Conservation (phyloP, 2,888 invertebrate genomes). For the Epirrhoe alternata region DNA sequence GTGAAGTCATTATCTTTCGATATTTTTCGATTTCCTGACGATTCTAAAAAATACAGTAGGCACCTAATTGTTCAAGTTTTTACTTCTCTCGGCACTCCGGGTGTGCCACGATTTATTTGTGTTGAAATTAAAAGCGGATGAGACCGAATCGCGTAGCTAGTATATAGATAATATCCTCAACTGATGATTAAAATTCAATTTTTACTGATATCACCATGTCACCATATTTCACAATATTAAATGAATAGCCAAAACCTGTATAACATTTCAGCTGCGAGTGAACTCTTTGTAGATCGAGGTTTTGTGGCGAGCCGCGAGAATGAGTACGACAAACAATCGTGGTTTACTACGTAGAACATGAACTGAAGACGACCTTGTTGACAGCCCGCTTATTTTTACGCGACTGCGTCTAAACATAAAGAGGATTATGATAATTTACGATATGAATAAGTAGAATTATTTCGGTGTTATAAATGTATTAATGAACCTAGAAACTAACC, state of each 20-base stretch:
- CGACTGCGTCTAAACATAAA: background rate
- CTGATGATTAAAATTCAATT: background rate
- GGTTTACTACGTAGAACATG: constrained; percentile 17
- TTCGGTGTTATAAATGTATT: no score
- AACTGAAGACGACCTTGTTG: constrained; percentile 1
- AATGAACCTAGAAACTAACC: no score
- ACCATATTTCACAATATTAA: background rate
- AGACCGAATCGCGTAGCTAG: background rate
- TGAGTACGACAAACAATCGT: constrained; percentile 33
- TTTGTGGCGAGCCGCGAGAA: constrained; percentile 41
- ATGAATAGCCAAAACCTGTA: constrained; percentile 19
- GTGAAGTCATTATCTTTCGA: no score
- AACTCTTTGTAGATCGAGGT: constrained; percentile 48
- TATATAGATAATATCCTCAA: background rate
- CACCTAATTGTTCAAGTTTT: no score
- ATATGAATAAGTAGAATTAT: no score
- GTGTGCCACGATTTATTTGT: no score
- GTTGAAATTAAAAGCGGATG: no score
- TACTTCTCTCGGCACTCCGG: no score
- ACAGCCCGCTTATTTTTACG: background rate
- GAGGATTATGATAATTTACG: background rate
- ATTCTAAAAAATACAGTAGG: no score
- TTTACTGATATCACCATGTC: background rate
- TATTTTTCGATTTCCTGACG: no score
- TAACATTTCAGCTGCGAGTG: constrained; percentile 45